Evolutionary conservation across 1,140 invertebrate genomes (phyloP), one percentile per base, ranked within the genome.

Genomic region (Holotrichia oblita): DNA sequence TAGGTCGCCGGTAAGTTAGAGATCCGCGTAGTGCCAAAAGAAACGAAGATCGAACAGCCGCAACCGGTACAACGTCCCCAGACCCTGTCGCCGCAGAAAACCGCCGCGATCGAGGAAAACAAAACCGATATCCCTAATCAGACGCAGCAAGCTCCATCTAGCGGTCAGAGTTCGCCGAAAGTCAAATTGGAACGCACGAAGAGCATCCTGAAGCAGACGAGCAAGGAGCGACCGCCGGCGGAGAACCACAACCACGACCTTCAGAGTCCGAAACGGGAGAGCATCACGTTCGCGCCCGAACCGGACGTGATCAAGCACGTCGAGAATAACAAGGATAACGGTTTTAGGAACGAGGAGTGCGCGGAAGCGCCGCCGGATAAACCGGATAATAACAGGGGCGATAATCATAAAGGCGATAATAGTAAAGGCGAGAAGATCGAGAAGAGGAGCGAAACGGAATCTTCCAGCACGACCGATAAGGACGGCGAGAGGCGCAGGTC

Each of bases 21-120:
- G 89, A 96, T 96, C 79, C 89, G 94, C 73, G 93, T 96, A 34
- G 90, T 95, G 44, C 87, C 89, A 77, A 88, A 88, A 86, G 87
- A 87, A 34, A 80, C 76, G 14, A 69, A 69, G 8, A 34, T 34
- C 2, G 61, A 69, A 14, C 22, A 27, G 24, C 77, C 48, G 22
- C 77, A 14, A 8, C 17, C 61, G 61, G 22, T 34, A 8, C 61
- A 17, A 79, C 74, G 44, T 78, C 40, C 80, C 12, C 27, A 73
- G n/a, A 22, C 48, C 34, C 40, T 42, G 77, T 64, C 40, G 78
- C 79, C 22, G 75, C 78, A 74, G 12, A 79, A 27, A 40, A 42
- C n/a, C 73, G 69, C 40, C 76, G 55, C 41, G 75, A 74, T 0
- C 59, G 77, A 77, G 0, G 20, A 41, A 9, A 48, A 59, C 40